phyloP scores from a whole-genome alignment of 92 coral and sea anemone species.

The Siderastrea radians region DNA sequence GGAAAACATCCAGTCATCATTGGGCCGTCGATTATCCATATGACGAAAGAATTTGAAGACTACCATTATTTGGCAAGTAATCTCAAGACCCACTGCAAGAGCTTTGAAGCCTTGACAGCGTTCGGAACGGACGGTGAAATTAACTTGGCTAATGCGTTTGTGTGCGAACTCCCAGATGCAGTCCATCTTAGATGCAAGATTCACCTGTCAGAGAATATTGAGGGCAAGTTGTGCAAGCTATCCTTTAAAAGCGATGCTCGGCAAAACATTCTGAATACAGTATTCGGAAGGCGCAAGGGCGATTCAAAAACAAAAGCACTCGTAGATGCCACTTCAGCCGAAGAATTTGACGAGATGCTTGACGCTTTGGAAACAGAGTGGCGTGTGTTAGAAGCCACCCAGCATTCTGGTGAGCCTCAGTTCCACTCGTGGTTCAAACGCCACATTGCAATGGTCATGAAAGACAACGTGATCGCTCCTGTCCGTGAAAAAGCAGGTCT shows the following conservation, averaged over 20 bases:
- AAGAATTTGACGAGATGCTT: conserved; percentile 65
- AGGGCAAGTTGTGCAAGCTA: conserved; percentile 52
- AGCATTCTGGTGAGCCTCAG: conserved; percentile 61
- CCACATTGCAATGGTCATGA: conserved; percentile 55
- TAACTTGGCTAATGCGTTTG: conserved; percentile 60
- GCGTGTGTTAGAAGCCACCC: conserved; percentile 56
- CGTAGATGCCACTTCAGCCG: conserved; percentile 58
- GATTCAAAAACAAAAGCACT: conserved; percentile 56
- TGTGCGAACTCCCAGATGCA: conserved; percentile 68
- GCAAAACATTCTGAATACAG: conserved; percentile 34
- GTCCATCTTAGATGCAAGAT: conserved; percentile 69
- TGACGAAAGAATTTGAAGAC: conserved; percentile 45
- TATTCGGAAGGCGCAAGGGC: conserved; percentile 63
- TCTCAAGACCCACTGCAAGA: conserved; percentile 45
- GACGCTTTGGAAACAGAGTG: conserved; percentile 40
- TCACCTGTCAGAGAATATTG: conserved; percentile 64
- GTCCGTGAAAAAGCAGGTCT: conserved; percentile 65
- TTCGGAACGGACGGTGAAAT: conserved; percentile 75
- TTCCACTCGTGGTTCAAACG: conserved; percentile 63
- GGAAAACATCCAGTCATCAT: conserved; percentile 62
- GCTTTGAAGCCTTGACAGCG: conserved; percentile 52
- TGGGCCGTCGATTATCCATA: conserved; percentile 66
- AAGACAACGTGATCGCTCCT: conserved; percentile 73
- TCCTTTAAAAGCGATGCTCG: conserved; percentile 54
- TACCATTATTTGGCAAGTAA: conserved; percentile 40